These are phyloP conservation scores for Drosophila kanekoi DNA, from an alignment of 2,888 invertebrate genomes.

Conservation along the genomic window DNA sequence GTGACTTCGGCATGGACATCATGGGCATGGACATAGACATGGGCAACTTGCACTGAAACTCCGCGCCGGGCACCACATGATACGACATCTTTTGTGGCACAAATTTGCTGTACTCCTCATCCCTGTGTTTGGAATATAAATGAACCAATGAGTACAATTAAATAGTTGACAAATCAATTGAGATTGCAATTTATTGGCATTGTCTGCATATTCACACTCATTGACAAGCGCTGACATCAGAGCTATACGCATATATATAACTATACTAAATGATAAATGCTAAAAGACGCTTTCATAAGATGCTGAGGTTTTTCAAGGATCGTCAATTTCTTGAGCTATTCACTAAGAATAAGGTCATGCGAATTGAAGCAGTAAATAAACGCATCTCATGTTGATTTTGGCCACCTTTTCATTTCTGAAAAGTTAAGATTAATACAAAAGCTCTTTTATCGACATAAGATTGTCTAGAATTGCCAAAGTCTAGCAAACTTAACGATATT, in stretches of 20 bases:
- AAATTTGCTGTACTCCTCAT: constrained; percentile 82
- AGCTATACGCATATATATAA: background rate
- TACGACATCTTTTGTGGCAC: constrained; percentile 73
- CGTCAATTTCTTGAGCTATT: background rate
- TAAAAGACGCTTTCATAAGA: background rate
- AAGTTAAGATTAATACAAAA: no score
- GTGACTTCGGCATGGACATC: constrained; percentile 14
- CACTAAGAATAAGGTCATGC: no score
- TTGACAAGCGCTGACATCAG: constrained; percentile 5
- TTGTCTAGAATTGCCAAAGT: no score
- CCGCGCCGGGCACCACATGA: constrained; percentile 74
- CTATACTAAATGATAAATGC: no score
- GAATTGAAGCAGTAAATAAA: background rate
- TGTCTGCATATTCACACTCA: constrained; percentile 5
- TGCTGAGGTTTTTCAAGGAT: constrained; percentile 3
- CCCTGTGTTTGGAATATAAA: constrained; percentile 53
- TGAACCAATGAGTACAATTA: constrained; percentile 23
- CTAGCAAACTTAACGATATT: background rate
- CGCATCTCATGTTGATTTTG: background rate
- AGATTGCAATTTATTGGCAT: constrained; percentile 13
- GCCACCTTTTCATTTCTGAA: no score
- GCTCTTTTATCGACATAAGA: no score
- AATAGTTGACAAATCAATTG: constrained; percentile 32
- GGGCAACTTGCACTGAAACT: constrained; percentile 67
- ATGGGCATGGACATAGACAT: constrained; percentile 31